A percentile compares a stretch with the other conserved stretches of the same genome.
These are phyloP conservation scores for Ferrisia virgata DNA, from an alignment of 2,888 invertebrate genomes.

Conservation along the genomic window DNA sequence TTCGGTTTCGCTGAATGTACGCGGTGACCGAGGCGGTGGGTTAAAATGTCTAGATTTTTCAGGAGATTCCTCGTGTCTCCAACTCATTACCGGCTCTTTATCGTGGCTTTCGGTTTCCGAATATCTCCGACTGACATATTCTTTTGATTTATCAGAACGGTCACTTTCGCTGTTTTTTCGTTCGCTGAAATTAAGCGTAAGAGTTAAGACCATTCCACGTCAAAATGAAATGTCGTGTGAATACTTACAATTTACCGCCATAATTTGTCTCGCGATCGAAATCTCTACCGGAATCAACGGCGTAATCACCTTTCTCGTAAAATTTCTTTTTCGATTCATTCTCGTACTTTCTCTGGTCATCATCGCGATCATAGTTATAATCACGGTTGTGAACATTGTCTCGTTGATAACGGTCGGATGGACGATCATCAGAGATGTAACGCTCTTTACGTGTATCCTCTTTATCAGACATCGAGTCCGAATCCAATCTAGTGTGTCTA, in stretches of 20 bases:
- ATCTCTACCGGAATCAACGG: not conserved
- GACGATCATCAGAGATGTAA: not conserved
- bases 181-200: not conserved
- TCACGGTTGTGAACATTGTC: not conserved
- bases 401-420: not conserved
- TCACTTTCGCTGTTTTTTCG: conserved; percentile 38
- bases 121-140: not conserved
- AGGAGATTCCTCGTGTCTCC: not conserved
- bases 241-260: not conserved
- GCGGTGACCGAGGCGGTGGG: not conserved
- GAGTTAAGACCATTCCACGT: not conserved
- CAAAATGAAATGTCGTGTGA: not conserved
- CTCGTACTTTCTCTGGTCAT: not conserved
- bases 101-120: conserved; percentile 21
- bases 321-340: conserved; percentile 1
- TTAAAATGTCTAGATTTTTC: conserved; percentile 9
- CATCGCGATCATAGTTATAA: not conserved
- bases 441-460: conserved; percentile 34
- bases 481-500: not conserved
- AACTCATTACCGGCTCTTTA: not conserved
- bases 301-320: conserved; percentile 24
- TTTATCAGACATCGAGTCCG: conserved; percentile 35
- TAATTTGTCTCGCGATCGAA: conserved; percentile 24
- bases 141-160: conserved; percentile 17
- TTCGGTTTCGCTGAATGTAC: conserved; percentile 13